Percentiles rank a stretch among this genome's conserved stretches.
Conservation (phyloP, 2,888 invertebrate genomes). For the Muschampia plurimacula region DNA sequence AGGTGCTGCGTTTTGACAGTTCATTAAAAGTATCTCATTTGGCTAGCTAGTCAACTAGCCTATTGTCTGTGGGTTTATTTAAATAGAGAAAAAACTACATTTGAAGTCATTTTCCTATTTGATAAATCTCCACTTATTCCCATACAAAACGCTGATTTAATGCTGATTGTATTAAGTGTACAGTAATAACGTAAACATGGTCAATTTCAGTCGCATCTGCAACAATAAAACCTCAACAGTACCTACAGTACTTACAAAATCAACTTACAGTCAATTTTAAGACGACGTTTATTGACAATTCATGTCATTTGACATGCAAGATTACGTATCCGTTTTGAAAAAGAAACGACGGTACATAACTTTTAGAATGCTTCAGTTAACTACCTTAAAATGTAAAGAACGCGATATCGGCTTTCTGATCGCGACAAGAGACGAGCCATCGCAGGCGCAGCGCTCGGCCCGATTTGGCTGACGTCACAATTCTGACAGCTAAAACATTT, state of each 20-base stretch:
- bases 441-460: constrained; percentile 60
- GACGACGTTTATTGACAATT: constrained; percentile 33
- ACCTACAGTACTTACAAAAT: background rate
- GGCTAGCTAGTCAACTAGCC: too few relatives aligned
- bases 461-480: constrained; percentile 82
- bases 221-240: background rate
- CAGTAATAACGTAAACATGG: background rate
- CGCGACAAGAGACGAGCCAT: constrained; percentile 55
- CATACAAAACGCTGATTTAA: too few relatives aligned
- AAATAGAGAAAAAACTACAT: too few relatives aligned
- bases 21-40: too few relatives aligned
- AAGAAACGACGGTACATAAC: constrained; percentile 33
- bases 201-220: background rate
- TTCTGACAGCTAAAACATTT: constrained; percentile 85
- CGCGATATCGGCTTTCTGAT: constrained; percentile 68
- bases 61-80: background rate
- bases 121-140: too few relatives aligned
- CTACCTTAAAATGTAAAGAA: constrained; percentile 52
- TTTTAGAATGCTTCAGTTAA: constrained; percentile 41
- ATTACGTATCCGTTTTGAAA: constrained; percentile 31
- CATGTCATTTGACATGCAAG: constrained; percentile 36
- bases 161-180: too few relatives aligned
- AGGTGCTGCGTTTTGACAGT: too few relatives aligned
- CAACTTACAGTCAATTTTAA: constrained; percentile 23
- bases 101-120: too few relatives aligned